Conservation (phyloP, 1,140 invertebrate genomes). For the Galleria mellonella region DNA sequence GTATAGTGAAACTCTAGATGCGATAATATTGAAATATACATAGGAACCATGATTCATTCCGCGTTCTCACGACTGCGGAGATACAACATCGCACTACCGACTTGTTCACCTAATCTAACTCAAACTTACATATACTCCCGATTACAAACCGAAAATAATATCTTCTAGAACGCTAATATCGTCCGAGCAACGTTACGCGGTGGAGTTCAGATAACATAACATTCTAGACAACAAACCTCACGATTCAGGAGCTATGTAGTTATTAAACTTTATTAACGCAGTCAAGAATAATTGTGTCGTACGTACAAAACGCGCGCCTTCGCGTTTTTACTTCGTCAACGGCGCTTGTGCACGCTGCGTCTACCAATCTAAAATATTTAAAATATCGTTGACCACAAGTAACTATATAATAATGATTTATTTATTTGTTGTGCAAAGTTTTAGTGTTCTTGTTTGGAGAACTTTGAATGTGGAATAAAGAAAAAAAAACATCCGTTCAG, state of each 20-base stretch:
- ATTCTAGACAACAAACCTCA: constrained; percentile 42
- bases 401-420: too few relatives aligned
- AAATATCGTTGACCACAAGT: too few relatives aligned
- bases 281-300: constrained; percentile 66
- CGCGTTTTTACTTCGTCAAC: constrained; percentile 41
- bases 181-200: constrained; percentile 29
- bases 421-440: too few relatives aligned
- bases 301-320: constrained; percentile 52
- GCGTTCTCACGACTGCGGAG: constrained; percentile 60
- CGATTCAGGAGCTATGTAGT: constrained; percentile 22
- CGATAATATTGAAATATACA: constrained; percentile 75
- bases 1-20: constrained; percentile 74
- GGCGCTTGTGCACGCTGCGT: constrained; percentile 25
- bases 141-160: constrained; percentile 55
- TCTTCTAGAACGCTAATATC: constrained; percentile 28
- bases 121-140: constrained; percentile 54
- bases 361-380: neutral
- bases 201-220: constrained; percentile 42
- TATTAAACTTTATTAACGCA: constrained; percentile 40
- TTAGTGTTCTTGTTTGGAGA: too few relatives aligned
- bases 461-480: too few relatives aligned
- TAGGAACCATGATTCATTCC: constrained; percentile 73
- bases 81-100: constrained; percentile 68
- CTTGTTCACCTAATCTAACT: constrained; percentile 58
- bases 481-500: too few relatives aligned